Conservation (phyloP, 1,140 invertebrate genomes). For the Bicyclus anynana region DNA sequence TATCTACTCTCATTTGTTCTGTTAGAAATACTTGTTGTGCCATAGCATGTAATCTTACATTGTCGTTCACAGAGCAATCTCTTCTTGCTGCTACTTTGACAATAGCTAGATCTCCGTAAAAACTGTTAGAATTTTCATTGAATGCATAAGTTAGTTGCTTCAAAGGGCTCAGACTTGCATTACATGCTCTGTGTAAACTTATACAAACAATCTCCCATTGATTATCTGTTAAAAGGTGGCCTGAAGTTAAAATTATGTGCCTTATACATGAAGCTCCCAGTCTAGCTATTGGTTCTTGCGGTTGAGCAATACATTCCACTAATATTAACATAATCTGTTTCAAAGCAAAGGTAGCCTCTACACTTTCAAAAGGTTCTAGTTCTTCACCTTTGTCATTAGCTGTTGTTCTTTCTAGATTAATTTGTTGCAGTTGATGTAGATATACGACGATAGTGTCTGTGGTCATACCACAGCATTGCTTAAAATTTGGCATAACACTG, state of each 20-base stretch:
- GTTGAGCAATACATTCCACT: constrained; percentile 93
- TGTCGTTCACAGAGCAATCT: constrained; percentile 89
- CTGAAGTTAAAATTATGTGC: constrained; percentile 90
- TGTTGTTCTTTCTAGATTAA: constrained; percentile 55
- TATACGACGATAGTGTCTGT: constrained; percentile 95
- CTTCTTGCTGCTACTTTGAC: constrained; percentile 94
- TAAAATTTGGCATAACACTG: constrained; percentile 90
- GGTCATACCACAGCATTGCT: constrained; percentile 94
- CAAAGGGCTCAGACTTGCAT: constrained; percentile 89
- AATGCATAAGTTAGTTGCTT: constrained; percentile 92
- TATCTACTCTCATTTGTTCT: constrained; percentile 72
- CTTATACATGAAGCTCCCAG: constrained; percentile 95
- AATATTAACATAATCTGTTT: constrained; percentile 92
- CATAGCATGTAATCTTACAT: constrained; percentile 88
- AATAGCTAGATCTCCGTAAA: constrained; percentile 94
- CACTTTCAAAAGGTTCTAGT: constrained; percentile 69
- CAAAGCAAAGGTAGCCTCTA: constrained; percentile 86
- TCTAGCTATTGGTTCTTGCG: constrained; percentile 90
- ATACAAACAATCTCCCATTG: constrained; percentile 92
- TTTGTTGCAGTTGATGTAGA: constrained; percentile 72
- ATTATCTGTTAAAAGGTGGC: constrained; percentile 85
- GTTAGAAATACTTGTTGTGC: constrained; percentile 88
- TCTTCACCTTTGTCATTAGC: constrained; percentile 53
- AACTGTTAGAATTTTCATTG: constrained; percentile 92
- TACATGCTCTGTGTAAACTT: constrained; percentile 88